These are phyloP conservation scores for Erethizon dorsatum DNA, from an alignment of 2,797 vertebrate genomes.

Conservation along the genomic window DNA sequence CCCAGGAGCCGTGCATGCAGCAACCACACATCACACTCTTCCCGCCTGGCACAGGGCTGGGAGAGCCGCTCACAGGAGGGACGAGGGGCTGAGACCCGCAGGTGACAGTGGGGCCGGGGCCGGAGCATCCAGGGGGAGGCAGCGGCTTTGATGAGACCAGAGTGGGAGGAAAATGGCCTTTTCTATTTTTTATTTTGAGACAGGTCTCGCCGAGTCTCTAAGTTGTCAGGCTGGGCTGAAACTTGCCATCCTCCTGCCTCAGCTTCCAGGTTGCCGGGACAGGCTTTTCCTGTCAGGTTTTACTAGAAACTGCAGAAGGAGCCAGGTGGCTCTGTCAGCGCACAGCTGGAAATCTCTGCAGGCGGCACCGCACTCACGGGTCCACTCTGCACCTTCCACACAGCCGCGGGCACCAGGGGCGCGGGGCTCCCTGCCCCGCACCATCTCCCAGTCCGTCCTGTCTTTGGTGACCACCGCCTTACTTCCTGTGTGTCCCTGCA, in stretches of 20 bases:
- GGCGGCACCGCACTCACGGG: not conserved
- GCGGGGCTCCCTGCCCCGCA: not conserved
- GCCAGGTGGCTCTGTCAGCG: not conserved
- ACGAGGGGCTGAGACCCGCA: not conserved
- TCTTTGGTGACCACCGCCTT: not conserved
- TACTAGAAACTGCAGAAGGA: not conserved
- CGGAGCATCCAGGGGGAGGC: not conserved
- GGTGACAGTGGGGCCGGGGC: not conserved
- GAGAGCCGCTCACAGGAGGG: not conserved
- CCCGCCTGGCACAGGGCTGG: no score
- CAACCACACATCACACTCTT: not conserved
- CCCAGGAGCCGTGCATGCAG: not conserved
- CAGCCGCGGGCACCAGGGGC: no score
- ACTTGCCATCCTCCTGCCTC: not conserved
- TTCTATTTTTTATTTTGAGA: not conserved
- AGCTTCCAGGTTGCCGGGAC: not conserved
- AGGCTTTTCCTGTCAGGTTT: not conserved
- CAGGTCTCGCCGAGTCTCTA: not conserved
- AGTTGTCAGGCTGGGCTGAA: not conserved
- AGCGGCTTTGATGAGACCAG: not conserved
- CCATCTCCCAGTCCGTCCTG: not conserved
- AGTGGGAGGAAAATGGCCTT: not conserved
- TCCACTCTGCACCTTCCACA: no score
- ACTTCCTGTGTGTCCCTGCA: no score
- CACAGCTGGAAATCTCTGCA: not conserved